Evolutionary conservation across 2,113 vertebrate species (phyloP).

Genomic region (Speoplatyrhinus poulsoni): DNA sequence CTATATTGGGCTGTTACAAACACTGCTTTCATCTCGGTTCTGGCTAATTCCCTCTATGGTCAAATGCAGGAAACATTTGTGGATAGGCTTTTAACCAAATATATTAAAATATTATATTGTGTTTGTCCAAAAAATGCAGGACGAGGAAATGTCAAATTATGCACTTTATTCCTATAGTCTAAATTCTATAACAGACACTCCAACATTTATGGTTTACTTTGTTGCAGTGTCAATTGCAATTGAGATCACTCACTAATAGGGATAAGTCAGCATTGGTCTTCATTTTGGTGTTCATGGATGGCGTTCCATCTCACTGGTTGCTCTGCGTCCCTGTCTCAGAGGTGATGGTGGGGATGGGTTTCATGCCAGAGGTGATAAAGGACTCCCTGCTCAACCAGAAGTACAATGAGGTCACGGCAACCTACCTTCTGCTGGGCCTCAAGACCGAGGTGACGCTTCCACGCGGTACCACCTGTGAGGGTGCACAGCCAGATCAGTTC

Average conservation of each 20-base stretch:
- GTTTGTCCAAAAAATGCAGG: no score
- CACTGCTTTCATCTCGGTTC: neutral
- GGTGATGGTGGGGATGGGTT: slow-evolving; percentile 96
- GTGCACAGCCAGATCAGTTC: no score
- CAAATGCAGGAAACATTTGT: no score
- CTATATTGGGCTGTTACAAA: neutral
- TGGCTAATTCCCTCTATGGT: neutral
- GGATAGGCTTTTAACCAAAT: no score
- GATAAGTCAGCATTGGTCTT: neutral
- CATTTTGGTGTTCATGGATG: neutral
- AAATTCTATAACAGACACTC: no score
- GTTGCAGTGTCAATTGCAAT: no score
- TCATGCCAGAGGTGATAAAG: slow-evolving; percentile 90
- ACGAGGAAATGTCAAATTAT: no score
- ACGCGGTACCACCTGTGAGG: neutral
- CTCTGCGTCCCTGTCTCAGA: slow-evolving; percentile 71
- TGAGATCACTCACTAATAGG: no score
- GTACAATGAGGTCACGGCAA: slow-evolving; percentile 93
- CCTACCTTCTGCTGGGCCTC: slow-evolving; percentile 90
- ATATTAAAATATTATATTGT: neutral
- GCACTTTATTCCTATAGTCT: no score
- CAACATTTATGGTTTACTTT: no score
- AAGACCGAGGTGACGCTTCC: slow-evolving; percentile 77
- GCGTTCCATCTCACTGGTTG: neutral
- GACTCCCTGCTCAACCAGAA: slow-evolving; percentile 90